Base-by-base conservation (phyloP, 1,140 invertebrate genomes). In the Himalopsyche phryganea region DNA sequence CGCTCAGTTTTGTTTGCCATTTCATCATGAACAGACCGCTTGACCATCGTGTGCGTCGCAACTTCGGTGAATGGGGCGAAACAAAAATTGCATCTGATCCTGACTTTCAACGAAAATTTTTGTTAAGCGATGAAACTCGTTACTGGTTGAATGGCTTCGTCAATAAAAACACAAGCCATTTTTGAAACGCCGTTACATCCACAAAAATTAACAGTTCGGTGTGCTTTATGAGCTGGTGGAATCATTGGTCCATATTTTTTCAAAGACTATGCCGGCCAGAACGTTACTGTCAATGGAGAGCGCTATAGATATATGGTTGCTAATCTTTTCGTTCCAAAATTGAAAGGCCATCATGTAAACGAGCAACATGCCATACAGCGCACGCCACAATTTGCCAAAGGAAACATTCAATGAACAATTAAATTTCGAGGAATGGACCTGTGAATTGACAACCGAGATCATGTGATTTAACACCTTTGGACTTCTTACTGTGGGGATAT, bases 401-500 rank as follows among this genome's bases (percentile, higher is more conserved):
- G 51, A 53, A 32, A 50, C 19, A 18, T 63, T 62, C 18, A 11
- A 23, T 53, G 14, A 46, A 14, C 40, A 28, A 4, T 17, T 53
- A 42, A n/a, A 32, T 53, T 46, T 53, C 51, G 32, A 19, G 41
- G 23, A 28, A 28, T 2, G 51, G 51, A 15, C 40, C 20, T 5
- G 19, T 45, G 15, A 53, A 46, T 45, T 53, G 51, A 40, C 51
- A 23, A 6, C 51, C 42, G 6, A 53, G 47, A 49, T 47, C 17
- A 1, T 20, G 20, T n/a, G n/a, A n/a, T n/a, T n/a, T n/a, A n/a
- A n/a, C n/a, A n/a, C 71, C 66, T 13, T 48, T 68, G 7, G 71
- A 76, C 63, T 76, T 65, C 66, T 73, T 72, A 63, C 58, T 71
- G 10, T 76, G 71, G 71, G 71, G 72, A 36, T 67, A 70, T 50